Evolutionary conservation across 2,797 vertebrate genomes (phyloP).

Genomic region (Dromococcyx pavoninus): DNA sequence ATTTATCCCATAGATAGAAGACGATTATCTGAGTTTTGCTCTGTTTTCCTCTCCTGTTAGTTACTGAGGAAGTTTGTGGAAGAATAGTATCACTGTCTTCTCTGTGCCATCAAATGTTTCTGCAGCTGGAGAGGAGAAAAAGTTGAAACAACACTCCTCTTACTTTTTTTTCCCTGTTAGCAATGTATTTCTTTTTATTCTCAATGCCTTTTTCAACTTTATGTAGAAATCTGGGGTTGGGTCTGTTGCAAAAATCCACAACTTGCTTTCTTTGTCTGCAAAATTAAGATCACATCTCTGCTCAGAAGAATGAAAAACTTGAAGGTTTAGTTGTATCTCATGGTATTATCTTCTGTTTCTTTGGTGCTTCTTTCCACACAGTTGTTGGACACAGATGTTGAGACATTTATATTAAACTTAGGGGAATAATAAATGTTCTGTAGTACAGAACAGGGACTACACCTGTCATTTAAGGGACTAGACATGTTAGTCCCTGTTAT

Average conservation of each 20-base stretch:
- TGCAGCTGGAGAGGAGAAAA: not conserved
- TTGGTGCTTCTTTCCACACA: not conserved
- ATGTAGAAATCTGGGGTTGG: not conserved
- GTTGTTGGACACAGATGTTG: too few species aligned
- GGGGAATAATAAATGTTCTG: not conserved
- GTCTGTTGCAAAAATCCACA: not conserved
- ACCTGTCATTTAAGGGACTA: not conserved
- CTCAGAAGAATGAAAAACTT: not conserved
- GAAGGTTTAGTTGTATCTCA: not conserved
- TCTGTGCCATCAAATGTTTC: not conserved
- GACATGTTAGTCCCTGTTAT: not conserved
- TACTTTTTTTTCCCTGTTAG: not conserved
- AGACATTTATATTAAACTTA: not conserved
- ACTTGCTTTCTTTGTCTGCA: not conserved
- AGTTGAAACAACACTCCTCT: not conserved
- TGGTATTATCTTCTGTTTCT: not conserved
- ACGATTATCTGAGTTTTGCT: slow-evolving; percentile 29
- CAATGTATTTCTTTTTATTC: not conserved
- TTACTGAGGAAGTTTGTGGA: not conserved
- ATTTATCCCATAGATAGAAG: slow-evolving; percentile 15
- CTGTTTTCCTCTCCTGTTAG: not conserved
- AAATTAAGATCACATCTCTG: not conserved
- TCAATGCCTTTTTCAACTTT: not conserved
- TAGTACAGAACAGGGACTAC: too few species aligned
- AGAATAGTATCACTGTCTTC: slow-evolving; percentile 51